phyloP scores from a whole-genome alignment of 2,797 vertebrate species.

The Zonotrichia albicollis region DNA sequence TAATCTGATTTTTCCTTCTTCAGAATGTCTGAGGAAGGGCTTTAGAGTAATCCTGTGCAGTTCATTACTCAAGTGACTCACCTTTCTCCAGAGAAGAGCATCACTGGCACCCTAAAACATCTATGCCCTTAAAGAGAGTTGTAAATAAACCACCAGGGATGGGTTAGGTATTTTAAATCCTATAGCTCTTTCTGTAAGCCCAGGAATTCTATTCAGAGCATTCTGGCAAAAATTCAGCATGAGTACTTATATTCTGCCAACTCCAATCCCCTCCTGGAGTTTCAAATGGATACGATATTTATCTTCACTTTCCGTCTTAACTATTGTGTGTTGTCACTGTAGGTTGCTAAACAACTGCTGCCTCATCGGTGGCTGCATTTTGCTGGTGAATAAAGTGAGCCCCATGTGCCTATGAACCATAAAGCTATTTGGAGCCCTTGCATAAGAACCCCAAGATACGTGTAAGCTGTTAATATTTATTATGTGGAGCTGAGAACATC shows the following conservation, averaged over 20 bases:
- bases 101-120: not conserved
- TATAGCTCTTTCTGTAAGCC: constrained; percentile 25
- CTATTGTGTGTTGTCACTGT: constrained; percentile 37
- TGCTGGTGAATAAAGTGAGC: not conserved
- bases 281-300: constrained; percentile 47
- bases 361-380: constrained; percentile 21
- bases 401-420: not conserved
- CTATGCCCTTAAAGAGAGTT: not conserved
- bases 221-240: constrained; percentile 41
- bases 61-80: not conserved
- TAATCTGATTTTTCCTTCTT: not conserved
- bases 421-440: constrained; percentile 52
- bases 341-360: constrained; percentile 65
- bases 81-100: not conserved
- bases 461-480: constrained; percentile 68
- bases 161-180: constrained; percentile 25
- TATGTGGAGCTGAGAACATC: constrained; percentile 49
- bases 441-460: constrained; percentile 49
- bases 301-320: constrained; percentile 29
- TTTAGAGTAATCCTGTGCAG: not conserved
- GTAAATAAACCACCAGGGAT: constrained; percentile 4
- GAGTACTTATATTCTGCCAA: constrained; percentile 38
- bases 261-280: constrained; percentile 43
- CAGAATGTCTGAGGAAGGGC: not conserved
- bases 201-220: not conserved